Percentiles rank a stretch among this genome's conserved stretches.
phyloP scores from a whole-genome alignment of 2,113 vertebrate genomes.

The Tricholaema leucomelas region DNA sequence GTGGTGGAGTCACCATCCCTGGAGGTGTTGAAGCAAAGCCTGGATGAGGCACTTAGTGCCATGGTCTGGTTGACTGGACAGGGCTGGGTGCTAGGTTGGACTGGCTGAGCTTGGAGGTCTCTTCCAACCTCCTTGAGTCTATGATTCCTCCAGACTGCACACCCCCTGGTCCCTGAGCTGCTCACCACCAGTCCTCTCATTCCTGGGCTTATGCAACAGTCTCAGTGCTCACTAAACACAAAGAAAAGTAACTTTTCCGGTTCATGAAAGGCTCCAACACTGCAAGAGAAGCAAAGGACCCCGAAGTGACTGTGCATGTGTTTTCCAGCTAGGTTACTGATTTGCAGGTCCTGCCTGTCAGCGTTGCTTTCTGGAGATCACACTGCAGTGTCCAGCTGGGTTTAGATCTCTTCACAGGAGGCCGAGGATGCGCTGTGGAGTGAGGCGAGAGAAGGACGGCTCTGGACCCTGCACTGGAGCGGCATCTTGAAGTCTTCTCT shows the following conservation, averaged over 20 bases:
- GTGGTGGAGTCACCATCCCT: too few species aligned
- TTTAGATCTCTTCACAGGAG: not conserved
- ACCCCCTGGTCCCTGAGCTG: too few species aligned
- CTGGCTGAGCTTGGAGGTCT: too few species aligned
- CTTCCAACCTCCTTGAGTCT: too few species aligned
- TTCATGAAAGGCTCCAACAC: not conserved
- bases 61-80: too few species aligned
- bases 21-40: too few species aligned
- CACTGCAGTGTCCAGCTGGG: fast-evolving
- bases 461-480: not conserved
- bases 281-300: not conserved
- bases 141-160: too few species aligned
- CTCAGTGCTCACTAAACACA: not conserved
- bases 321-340: not conserved
- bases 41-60: too few species aligned
- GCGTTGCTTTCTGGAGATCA: not conserved
- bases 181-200: too few species aligned
- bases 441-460: fast-evolving
- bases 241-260: not conserved
- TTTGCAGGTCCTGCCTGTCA: not conserved
- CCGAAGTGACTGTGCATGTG: not conserved
- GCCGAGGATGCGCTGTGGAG: not conserved
- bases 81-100: too few species aligned
- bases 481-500: not conserved
- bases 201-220: not conserved